Percentiles rank a stretch among this genome's conserved stretches.
phyloP scores from a whole-genome alignment of 2,113 vertebrate genomes.

The Eulemur rufifrons region DNA sequence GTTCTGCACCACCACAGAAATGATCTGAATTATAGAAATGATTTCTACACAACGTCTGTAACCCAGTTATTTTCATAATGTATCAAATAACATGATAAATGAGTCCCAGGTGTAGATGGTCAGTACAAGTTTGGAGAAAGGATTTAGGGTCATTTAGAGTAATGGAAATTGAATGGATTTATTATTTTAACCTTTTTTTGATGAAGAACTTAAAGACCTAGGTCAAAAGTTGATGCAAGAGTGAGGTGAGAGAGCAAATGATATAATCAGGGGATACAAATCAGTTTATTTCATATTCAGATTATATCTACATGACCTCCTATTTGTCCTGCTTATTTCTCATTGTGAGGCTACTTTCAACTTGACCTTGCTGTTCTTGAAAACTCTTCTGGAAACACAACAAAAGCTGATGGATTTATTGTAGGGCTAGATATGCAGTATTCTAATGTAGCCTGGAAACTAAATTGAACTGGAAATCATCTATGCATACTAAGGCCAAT shows the following conservation, averaged over 20 bases:
- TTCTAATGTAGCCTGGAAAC: constrained; percentile 11
- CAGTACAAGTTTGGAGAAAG: background rate
- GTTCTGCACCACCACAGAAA: background rate
- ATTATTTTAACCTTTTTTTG: constrained; percentile 1
- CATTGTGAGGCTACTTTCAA: background rate
- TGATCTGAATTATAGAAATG: background rate
- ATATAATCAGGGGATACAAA: background rate
- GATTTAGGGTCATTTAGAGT: background rate
- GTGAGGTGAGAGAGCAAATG: background rate
- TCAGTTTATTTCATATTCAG: background rate
- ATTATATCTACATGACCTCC: background rate
- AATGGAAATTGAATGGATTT: constrained; percentile 15
- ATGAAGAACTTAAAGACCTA: background rate
- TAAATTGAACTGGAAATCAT: constrained; percentile 36
- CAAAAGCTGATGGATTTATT: background rate
- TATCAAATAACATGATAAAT: constrained; percentile 28
- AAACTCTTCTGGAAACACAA: constrained; percentile 35
- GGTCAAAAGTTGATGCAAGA: background rate
- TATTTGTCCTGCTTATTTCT: background rate
- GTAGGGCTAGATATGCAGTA: background rate
- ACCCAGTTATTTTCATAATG: constrained; percentile 27
- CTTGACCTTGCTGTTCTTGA: constrained; percentile 25
- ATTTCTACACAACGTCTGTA: constrained; percentile 6
- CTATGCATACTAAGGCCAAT: background rate
- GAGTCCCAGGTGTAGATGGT: background rate